These are phyloP conservation scores for Noctua pronuba DNA, from an alignment of 2,888 invertebrate genomes.

Conservation along the genomic window DNA sequence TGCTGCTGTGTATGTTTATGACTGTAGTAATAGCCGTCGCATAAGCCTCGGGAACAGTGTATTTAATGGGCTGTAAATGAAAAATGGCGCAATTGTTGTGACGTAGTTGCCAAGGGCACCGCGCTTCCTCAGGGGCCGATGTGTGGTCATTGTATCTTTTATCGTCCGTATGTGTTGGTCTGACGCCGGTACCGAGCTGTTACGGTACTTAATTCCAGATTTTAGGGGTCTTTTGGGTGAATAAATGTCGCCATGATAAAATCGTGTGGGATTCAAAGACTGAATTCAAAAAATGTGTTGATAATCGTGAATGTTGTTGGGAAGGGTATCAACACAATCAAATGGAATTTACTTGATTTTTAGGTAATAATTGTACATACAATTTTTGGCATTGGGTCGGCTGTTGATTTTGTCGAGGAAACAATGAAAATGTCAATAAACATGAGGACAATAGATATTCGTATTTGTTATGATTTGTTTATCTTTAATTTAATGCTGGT, in stretches of 20 bases:
- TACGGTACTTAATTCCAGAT: conserved; percentile 56
- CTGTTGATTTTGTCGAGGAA: neutral
- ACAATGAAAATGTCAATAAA: conserved; percentile 5
- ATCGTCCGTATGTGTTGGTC: conserved; percentile 72
- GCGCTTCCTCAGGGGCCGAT: conserved; percentile 60
- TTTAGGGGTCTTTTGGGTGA: conserved; percentile 37
- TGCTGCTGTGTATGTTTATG: conserved; percentile 77
- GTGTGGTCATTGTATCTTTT: conserved; percentile 71
- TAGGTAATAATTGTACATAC: neutral
- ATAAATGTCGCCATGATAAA: conserved; percentile 16
- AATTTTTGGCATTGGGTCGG: no score
- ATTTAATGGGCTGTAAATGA: conserved; percentile 85
- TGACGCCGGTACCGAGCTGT: conserved; percentile 42
- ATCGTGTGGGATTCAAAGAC: neutral
- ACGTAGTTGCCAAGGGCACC: conserved; percentile 69
- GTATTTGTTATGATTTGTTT: neutral
- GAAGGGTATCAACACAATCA: neutral
- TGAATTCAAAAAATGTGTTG: neutral
- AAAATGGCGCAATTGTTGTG: conserved; percentile 79
- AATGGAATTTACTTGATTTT: neutral
- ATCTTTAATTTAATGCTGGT: neutral
- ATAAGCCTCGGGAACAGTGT: conserved; percentile 75
- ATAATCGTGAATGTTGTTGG: neutral
- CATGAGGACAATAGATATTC: neutral
- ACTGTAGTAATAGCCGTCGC: conserved; percentile 77